Evolutionary conservation across 1,140 invertebrate genomes (phyloP).

Genomic region (Heliothis subflexa): DNA sequence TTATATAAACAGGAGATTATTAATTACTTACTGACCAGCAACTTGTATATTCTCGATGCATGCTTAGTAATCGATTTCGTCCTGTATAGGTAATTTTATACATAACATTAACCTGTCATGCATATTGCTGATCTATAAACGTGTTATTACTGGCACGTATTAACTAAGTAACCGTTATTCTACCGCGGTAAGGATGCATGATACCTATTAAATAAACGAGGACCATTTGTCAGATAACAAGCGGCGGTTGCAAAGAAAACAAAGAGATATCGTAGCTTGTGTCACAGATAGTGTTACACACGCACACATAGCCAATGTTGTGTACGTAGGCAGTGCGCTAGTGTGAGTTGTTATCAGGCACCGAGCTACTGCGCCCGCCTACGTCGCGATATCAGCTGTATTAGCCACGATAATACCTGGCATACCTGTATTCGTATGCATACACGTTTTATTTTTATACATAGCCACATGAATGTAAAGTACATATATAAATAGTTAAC

Average conservation of each 20-base stretch:
- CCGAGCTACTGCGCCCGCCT: slow-evolving; percentile 76
- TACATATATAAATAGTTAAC: slow-evolving; percentile 51
- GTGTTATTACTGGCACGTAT: slow-evolving; percentile 10
- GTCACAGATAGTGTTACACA: slow-evolving; percentile 54
- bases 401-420: slow-evolving; percentile 67
- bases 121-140: slow-evolving; percentile 12
- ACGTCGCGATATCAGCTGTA: slow-evolving; percentile 69
- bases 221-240: slow-evolving; percentile 64
- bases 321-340: slow-evolving; percentile 41
- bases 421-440: slow-evolving; percentile 68
- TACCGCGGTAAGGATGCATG: slow-evolving; percentile 29
- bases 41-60: slow-evolving; percentile 4
- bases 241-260: slow-evolving; percentile 71
- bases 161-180: slow-evolving; percentile 30
- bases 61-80: slow-evolving; percentile 24
- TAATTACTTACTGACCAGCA: not conserved
- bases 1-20: slow-evolving; percentile 5
- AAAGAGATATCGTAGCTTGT: slow-evolving; percentile 66
- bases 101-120: slow-evolving; percentile 1
- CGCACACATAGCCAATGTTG: slow-evolving; percentile 39
- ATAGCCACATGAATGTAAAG: slow-evolving; percentile 27
- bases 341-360: slow-evolving; percentile 55
- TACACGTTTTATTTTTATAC: slow-evolving; percentile 48
- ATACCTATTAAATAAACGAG: slow-evolving; percentile 60
- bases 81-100: slow-evolving; percentile 18